A percentile compares a stretch with the other conserved stretches of the same genome.
phyloP scores from a whole-genome alignment of 2,888 invertebrate species.

The Spodoptera picta region DNA sequence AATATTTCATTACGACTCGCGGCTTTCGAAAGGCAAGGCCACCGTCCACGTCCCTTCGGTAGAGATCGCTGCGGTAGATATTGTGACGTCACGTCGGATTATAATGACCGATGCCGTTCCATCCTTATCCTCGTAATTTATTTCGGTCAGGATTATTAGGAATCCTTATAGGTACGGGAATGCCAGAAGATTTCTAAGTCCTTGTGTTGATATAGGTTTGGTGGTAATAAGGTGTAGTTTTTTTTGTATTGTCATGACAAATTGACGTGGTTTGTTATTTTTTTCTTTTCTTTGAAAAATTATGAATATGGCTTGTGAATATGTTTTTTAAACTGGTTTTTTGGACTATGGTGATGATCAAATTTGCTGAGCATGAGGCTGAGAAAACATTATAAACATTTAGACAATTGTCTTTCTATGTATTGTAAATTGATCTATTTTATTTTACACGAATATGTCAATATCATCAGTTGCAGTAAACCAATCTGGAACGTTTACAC shows the following conservation, averaged over 20 bases:
- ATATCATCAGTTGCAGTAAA: no score
- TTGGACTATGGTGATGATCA: no score
- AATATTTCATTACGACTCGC: conserved; percentile 41
- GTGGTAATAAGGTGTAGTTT: conserved; percentile 12
- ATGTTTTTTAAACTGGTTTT: no score
- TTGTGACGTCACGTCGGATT: conserved; percentile 51
- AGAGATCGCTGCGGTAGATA: conserved; percentile 49
- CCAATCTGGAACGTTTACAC: no score
- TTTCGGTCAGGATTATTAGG: conserved; percentile 49
- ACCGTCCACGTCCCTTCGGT: conserved; percentile 17
- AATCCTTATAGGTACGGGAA: conserved; percentile 17
- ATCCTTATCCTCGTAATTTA: conserved; percentile 53
- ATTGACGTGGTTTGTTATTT: no score
- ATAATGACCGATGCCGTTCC: conserved; percentile 56
- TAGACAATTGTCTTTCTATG: no score
- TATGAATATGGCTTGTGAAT: no score
- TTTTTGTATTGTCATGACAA: background rate
- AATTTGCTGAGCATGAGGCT: no score
- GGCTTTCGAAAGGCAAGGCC: conserved; percentile 22
- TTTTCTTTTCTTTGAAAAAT: no score
- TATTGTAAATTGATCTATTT: no score
- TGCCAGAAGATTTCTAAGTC: conserved; percentile 31
- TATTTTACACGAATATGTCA: no score
- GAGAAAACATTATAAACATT: no score
- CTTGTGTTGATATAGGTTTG: conserved; percentile 31